phyloP scores from a whole-genome alignment of 2,797 vertebrate genomes.

The Tenualosa thibaudeaui region DNA sequence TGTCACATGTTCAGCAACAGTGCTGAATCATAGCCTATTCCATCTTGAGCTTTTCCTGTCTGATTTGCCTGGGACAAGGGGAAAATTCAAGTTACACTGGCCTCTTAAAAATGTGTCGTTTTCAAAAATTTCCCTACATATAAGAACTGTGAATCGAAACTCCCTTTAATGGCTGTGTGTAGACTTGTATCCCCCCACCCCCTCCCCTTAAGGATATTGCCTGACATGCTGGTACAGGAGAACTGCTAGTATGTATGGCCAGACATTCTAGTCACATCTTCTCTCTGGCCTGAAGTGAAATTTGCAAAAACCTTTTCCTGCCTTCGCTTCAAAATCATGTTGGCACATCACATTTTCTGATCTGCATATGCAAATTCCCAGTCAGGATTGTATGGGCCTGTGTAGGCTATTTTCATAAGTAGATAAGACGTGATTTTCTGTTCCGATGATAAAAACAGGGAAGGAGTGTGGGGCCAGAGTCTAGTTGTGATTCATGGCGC shows the following conservation, averaged over 20 bases:
- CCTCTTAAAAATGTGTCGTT: neutral
- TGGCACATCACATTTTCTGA: neutral
- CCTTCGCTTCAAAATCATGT: neutral
- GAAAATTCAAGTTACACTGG: neutral
- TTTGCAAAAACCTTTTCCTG: neutral
- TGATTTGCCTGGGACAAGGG: too few species aligned
- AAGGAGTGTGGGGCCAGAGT: neutral
- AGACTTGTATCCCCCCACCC: neutral
- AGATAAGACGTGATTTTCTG: constrained; percentile 1
- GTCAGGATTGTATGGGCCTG: neutral
- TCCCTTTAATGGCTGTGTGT: neutral
- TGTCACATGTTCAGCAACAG: neutral
- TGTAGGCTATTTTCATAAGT: neutral
- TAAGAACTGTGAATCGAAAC: neutral
- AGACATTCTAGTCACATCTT: neutral
- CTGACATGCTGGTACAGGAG: constrained; percentile 5
- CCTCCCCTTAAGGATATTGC: neutral
- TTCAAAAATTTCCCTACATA: neutral
- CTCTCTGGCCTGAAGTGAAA: neutral
- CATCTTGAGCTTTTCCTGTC: neutral
- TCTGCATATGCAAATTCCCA: neutral
- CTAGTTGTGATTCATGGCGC: neutral
- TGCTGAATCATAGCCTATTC: neutral
- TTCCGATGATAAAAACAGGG: neutral
- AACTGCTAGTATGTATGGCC: neutral